Conservation (phyloP, 1,140 invertebrate species). For the Calephelis nemesis region DNA sequence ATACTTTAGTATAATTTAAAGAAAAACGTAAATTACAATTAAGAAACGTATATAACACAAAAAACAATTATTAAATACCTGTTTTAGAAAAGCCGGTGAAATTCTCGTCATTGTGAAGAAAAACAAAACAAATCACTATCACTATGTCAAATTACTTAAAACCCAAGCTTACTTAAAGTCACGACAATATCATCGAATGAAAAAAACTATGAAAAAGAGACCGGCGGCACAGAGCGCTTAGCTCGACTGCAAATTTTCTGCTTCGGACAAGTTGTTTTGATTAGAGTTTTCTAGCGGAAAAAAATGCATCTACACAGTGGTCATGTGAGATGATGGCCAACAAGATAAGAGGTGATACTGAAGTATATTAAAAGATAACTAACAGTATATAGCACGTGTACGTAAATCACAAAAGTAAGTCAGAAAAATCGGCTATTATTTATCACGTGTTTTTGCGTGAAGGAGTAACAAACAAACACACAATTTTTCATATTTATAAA, state of each 20-base stretch:
- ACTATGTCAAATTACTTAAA: no score
- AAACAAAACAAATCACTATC: neutral
- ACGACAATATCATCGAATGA: conserved; percentile 17
- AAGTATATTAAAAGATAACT: conserved; percentile 23
- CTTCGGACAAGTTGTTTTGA: conserved; percentile 38
- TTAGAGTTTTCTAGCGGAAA: conserved; percentile 37
- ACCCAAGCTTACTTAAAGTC: neutral
- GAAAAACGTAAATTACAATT: neutral
- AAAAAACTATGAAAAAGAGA: conserved; percentile 1
- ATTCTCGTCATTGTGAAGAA: conserved; percentile 48
- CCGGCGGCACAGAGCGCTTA: conserved; percentile 36
- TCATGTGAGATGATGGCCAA: conserved; percentile 44
- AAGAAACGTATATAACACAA: neutral
- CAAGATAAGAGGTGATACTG: conserved; percentile 24
- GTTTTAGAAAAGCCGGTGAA: conserved; percentile 58
- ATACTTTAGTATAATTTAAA: no score
- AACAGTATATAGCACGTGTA: conserved; percentile 22
- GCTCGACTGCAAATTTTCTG: conserved; percentile 37
- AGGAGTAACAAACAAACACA: no score
- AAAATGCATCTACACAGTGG: conserved; percentile 29
- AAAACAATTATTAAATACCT: conserved; percentile 39
- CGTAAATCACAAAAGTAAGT: neutral
- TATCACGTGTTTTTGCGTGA: no score
- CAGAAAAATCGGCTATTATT: no score
- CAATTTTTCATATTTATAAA: no score